Evolutionary conservation across 2,888 invertebrate genomes (phyloP).

Genomic region (Synergus gifuensis): DNA sequence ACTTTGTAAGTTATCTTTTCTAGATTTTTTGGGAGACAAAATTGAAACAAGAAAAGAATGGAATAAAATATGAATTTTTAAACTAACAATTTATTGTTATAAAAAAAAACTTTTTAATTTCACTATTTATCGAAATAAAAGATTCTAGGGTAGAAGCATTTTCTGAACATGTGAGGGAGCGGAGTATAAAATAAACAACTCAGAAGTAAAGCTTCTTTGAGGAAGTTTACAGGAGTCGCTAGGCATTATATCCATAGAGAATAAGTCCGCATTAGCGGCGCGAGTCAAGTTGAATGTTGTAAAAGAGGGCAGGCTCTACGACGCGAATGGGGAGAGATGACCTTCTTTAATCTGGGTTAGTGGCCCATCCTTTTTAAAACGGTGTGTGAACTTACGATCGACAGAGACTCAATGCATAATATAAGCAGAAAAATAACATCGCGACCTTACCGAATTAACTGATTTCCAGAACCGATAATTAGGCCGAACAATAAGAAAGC

Average conservation of each 20-base stretch:
- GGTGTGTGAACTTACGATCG: constrained; percentile 38
- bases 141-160: not conserved
- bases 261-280: constrained; percentile 40
- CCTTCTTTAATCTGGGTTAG: constrained; percentile 59
- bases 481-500: not conserved
- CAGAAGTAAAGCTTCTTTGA: not conserved
- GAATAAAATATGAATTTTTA: no score
- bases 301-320: constrained; percentile 43
- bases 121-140: no score
- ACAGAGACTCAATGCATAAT: constrained; percentile 25
- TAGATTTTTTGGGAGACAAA: no score
- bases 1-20: no score
- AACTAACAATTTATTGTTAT: no score
- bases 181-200: constrained; percentile 5
- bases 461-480: constrained; percentile 1
- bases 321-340: constrained; percentile 47
- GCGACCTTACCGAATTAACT: constrained; percentile 20
- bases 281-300: constrained; percentile 45
- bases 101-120: no score
- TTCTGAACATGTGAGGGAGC: not conserved
- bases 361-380: constrained; percentile 54
- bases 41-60: no score
- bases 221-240: not conserved
- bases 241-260: constrained; percentile 33
- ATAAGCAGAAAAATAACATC: constrained; percentile 21